Evolutionary conservation across 1,140 invertebrate genomes (phyloP).

Genomic region (Cyphomyrmex costatus): DNA sequence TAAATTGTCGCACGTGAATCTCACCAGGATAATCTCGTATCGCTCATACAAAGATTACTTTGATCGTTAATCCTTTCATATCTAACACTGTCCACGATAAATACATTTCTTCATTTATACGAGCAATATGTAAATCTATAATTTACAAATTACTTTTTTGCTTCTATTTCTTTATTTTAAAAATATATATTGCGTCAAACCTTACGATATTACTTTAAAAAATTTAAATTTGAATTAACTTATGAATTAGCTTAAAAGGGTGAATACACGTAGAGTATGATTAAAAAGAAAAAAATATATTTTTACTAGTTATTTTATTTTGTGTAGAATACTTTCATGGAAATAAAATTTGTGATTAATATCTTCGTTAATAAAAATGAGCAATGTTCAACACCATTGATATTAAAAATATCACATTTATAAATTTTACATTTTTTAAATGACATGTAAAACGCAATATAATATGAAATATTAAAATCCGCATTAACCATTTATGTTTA

Average conservation of each 20-base stretch:
- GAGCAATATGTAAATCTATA: not conserved
- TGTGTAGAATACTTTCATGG: not conserved
- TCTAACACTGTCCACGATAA: not conserved
- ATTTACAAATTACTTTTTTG: not conserved
- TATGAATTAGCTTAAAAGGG: not conserved
- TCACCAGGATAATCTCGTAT: conserved; percentile 56
- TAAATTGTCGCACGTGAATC: conserved; percentile 63
- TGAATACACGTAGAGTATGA: not conserved
- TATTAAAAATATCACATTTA: conserved; percentile 32
- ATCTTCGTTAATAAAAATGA: conserved; percentile 15
- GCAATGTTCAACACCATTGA: not conserved
- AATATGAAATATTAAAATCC: conserved; percentile 37
- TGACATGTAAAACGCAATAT: conserved; percentile 35
- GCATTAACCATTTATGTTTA: not conserved
- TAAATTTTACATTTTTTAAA: conserved; percentile 25
- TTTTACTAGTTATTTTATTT: not conserved
- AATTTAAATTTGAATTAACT: not conserved
- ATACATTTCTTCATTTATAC: not conserved
- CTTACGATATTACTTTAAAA: not conserved
- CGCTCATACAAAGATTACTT: conserved; percentile 47
- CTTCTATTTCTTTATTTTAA: not conserved
- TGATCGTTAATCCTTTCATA: conserved; percentile 9
- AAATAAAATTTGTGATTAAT: conserved; percentile 5
- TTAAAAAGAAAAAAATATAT: not conserved
- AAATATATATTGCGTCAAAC: not conserved